A percentile compares a stretch with the other conserved stretches of the same genome.
These are phyloP conservation scores for Myotis yumanensis DNA, from an alignment of 2,113 vertebrate species.

Conservation along the genomic window DNA sequence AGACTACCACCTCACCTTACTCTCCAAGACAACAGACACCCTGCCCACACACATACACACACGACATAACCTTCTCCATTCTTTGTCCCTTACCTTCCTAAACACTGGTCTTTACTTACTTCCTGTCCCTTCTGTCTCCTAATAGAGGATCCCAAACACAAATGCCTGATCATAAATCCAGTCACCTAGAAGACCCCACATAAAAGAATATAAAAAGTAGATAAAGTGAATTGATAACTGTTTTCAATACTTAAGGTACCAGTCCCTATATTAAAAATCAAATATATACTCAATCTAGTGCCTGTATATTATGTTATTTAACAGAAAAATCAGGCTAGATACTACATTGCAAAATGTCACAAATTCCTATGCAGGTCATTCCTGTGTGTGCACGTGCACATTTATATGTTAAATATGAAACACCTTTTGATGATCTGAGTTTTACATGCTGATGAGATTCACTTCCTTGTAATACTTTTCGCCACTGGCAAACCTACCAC, in stretches of 20 bases:
- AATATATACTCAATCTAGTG: neutral
- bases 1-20: neutral
- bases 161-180: neutral
- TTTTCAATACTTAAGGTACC: neutral
- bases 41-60: no score
- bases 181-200: neutral
- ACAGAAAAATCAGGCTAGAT: neutral
- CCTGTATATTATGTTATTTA: neutral
- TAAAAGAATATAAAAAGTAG: neutral
- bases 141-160: neutral
- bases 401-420: conserved; percentile 12
- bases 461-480: conserved; percentile 39
- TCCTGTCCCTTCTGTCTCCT: neutral
- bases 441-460: conserved; percentile 70
- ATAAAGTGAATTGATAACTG: neutral
- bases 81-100: neutral
- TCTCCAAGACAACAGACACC: neutral
- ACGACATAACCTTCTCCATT: neutral
- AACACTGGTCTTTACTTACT: neutral
- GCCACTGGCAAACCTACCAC: conserved; percentile 50
- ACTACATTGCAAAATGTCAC: neutral
- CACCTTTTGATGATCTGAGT: conserved; percentile 63
- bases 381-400: no score
- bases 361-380: neutral
- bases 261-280: conserved; percentile 15